Conservation (phyloP, 2,888 invertebrate genomes). For the Dolichopus griseipennis region DNA sequence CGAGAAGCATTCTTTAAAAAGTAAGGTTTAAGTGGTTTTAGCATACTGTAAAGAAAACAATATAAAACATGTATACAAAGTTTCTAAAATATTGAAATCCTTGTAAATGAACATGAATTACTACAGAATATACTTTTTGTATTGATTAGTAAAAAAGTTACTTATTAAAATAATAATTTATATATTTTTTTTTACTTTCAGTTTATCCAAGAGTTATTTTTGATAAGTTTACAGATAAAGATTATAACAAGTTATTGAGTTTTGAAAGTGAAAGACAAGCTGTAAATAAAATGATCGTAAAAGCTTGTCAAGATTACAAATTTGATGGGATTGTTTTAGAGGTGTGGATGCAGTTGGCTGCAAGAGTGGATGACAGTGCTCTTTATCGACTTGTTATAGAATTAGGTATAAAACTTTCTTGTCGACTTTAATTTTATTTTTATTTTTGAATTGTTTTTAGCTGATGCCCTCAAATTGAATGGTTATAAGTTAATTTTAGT, state of each 20-base stretch:
- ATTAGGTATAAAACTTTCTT: constrained; percentile 45
- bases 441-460: not conserved
- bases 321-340: constrained; percentile 89
- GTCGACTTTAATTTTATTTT: not conserved
- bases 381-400: constrained; percentile 56
- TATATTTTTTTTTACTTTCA: constrained; percentile 43
- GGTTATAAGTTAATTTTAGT: constrained; percentile 59
- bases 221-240: constrained; percentile 73
- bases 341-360: constrained; percentile 76
- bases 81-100: too few relatives aligned
- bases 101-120: too few relatives aligned
- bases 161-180: not conserved
- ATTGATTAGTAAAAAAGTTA: too few relatives aligned
- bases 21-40: constrained; percentile 13
- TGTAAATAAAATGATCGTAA: constrained; percentile 58
- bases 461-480: constrained; percentile 16
- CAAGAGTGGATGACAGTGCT: constrained; percentile 50
- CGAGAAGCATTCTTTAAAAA: constrained; percentile 26
- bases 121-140: too few relatives aligned
- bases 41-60: too few relatives aligned
- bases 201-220: constrained; percentile 85
- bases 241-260: constrained; percentile 62
- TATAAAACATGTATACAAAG: too few relatives aligned
- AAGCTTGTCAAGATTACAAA: constrained; percentile 61
- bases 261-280: constrained; percentile 58